Evolutionary conservation across 2,113 vertebrate genomes (phyloP).

Genomic region (Phalacrocorax pelagicus): DNA sequence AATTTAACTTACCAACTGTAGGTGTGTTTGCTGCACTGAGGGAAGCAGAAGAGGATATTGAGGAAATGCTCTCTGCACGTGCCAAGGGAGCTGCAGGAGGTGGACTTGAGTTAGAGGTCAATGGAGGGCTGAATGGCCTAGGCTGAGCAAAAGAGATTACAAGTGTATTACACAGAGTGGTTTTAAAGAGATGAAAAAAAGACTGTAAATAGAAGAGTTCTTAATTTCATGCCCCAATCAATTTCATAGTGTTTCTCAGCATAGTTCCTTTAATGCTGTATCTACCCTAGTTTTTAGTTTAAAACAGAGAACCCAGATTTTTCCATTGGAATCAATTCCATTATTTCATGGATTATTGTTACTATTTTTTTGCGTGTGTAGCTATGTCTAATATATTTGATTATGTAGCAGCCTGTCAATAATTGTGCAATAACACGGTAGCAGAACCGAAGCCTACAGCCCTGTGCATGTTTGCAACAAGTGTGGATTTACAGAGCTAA

Average conservation of each 20-base stretch:
- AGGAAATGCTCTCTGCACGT: slow-evolving; percentile 94
- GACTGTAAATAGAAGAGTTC: background rate
- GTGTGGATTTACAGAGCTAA: background rate
- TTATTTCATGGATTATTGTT: background rate
- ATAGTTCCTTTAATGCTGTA: background rate
- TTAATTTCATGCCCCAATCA: background rate
- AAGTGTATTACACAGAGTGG: background rate
- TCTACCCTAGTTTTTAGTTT: background rate
- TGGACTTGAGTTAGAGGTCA: slow-evolving; percentile 86
- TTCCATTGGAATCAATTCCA: background rate
- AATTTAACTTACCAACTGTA: slow-evolving; percentile 85
- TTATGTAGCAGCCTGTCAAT: background rate
- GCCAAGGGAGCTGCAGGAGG: slow-evolving; percentile 89
- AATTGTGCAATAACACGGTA: background rate
- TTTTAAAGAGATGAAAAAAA: background rate
- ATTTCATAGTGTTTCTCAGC: background rate
- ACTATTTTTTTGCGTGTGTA: background rate
- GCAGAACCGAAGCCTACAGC: background rate
- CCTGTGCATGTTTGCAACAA: background rate
- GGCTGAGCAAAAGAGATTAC: slow-evolving; percentile 75
- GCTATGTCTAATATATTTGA: background rate
- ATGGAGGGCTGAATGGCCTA: slow-evolving; percentile 91
- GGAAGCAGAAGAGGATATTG: slow-evolving; percentile 92
- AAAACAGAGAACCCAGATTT: background rate
- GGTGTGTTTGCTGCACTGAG: slow-evolving; percentile 94